Evolutionary conservation across 2,113 vertebrate species (phyloP).

Genomic region (Trematocara macrostoma): DNA sequence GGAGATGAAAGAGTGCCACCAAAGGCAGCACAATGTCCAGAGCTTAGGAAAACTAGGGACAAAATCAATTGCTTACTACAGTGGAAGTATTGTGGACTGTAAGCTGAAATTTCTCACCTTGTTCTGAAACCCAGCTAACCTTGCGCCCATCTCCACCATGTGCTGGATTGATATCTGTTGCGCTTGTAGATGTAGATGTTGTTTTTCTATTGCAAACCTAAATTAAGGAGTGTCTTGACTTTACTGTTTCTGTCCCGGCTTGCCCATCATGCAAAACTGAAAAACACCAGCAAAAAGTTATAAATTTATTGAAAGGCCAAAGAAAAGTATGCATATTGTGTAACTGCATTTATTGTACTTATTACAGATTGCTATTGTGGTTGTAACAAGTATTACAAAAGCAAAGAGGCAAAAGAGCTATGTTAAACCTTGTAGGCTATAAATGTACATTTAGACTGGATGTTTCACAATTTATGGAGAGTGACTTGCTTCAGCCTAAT

Average conservation of each 20-base stretch:
- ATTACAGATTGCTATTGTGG: background rate
- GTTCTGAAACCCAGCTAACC: constrained; percentile 72
- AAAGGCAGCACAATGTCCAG: constrained; percentile 34
- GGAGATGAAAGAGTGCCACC: constrained; percentile 52
- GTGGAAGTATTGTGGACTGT: constrained; percentile 62
- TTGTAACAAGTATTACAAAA: background rate
- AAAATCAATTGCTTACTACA: constrained; percentile 73
- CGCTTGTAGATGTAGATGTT: constrained; percentile 3
- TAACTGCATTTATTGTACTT: background rate
- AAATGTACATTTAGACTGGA: background rate
- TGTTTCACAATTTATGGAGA: background rate
- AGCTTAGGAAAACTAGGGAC: constrained; percentile 22
- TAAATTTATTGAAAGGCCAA: background rate
- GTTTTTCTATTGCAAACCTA: background rate
- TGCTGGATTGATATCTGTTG: constrained; percentile 65
- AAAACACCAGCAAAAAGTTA: background rate
- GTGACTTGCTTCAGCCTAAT: background rate
- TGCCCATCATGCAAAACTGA: background rate
- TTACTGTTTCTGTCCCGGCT: background rate
- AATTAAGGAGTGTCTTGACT: background rate
- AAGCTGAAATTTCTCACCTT: constrained; percentile 69
- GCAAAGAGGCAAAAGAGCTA: background rate
- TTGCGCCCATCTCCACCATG: constrained; percentile 16
- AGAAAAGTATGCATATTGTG: background rate
- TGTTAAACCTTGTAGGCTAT: background rate